These are phyloP conservation scores for Maconellicoccus hirsutus DNA, from an alignment of 1,140 invertebrate species.

Conservation along the genomic window DNA sequence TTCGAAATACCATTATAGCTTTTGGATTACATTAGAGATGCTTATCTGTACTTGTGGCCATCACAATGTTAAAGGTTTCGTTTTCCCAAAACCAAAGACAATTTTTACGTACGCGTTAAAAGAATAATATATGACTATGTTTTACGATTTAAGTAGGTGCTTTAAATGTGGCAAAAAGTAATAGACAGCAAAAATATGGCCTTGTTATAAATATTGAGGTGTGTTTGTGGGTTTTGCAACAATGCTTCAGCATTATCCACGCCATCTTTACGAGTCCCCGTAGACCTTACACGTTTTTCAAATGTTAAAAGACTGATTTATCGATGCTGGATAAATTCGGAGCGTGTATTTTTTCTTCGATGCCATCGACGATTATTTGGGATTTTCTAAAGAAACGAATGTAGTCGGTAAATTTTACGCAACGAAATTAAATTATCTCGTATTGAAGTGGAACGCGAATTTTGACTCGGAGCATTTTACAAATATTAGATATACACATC, in stretches of 20 bases:
- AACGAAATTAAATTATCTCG: background rate
- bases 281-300: background rate
- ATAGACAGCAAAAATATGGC: slow-evolving; percentile 10
- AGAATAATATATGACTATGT: background rate
- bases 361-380: background rate
- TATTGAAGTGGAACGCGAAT: background rate
- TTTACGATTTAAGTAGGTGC: slow-evolving; percentile 17
- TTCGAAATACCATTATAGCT: too few relatives aligned
- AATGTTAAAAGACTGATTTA: slow-evolving; percentile 6
- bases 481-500: too few relatives aligned
- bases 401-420: background rate
- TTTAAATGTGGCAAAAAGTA: slow-evolving; percentile 13
- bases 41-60: too few relatives aligned
- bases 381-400: background rate
- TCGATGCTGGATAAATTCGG: background rate
- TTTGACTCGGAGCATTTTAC: background rate
- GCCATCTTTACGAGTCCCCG: slow-evolving; percentile 6
- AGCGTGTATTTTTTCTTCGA: background rate
- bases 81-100: too few relatives aligned
- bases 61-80: too few relatives aligned
- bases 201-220: slow-evolving; percentile 11
- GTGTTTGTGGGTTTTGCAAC: slow-evolving; percentile 1
- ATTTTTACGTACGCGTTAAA: background rate
- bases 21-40: too few relatives aligned
- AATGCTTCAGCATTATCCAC: background rate